phyloP scores from a whole-genome alignment of 2,113 vertebrate species.

The Amphiprion ocellaris region DNA sequence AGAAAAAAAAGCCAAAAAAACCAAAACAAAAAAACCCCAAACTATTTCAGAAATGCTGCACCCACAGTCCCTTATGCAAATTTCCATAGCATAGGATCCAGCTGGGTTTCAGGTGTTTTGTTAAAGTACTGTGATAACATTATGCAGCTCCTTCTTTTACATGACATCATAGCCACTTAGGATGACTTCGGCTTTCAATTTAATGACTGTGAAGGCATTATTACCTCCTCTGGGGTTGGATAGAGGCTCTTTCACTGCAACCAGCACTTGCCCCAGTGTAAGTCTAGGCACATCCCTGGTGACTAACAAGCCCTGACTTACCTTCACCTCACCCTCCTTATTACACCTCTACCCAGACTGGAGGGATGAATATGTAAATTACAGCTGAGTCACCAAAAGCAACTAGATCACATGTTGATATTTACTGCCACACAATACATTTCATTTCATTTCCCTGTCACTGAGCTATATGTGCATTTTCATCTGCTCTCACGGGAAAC shows the following conservation, averaged over 20 bases:
- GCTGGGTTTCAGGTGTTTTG: slow-evolving; percentile 26
- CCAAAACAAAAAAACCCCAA: too few species aligned
- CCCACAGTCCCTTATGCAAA: background rate
- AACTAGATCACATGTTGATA: background rate
- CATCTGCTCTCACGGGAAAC: slow-evolving; percentile 39
- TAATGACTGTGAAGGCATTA: slow-evolving; percentile 63
- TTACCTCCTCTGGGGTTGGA: slow-evolving; percentile 46
- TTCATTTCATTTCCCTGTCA: background rate
- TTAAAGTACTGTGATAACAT: slow-evolving; percentile 32
- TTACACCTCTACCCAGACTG: slow-evolving; percentile 28
- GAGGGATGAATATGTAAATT: background rate
- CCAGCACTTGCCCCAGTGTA: slow-evolving; percentile 55
- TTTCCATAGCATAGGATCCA: slow-evolving; percentile 24
- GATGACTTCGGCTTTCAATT: slow-evolving; percentile 60
- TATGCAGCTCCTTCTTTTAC: slow-evolving; percentile 19
- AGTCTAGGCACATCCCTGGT: slow-evolving; percentile 41
- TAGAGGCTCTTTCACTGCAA: slow-evolving; percentile 30
- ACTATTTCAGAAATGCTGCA: background rate
- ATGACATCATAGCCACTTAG: slow-evolving; percentile 69
- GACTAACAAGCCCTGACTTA: slow-evolving; percentile 70
- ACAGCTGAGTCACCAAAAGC: slow-evolving; percentile 16
- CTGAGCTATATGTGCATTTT: background rate
- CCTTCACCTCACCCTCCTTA: slow-evolving; percentile 49
- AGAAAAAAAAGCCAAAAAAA: background rate
- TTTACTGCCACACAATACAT: background rate